These are phyloP conservation scores for Melanargia galathea DNA, from an alignment of 2,888 invertebrate genomes.

Conservation along the genomic window DNA sequence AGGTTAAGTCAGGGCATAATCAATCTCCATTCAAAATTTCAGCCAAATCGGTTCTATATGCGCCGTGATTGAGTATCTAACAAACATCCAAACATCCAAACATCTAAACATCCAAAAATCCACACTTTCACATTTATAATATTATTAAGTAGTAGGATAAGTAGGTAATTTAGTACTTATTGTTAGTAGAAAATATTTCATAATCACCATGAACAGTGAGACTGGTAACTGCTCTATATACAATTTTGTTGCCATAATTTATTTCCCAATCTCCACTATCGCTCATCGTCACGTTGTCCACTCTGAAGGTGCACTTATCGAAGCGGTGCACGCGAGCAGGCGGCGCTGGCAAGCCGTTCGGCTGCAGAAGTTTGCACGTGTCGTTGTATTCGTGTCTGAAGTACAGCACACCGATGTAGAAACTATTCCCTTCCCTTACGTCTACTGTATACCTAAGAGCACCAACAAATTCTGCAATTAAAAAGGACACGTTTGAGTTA, in stretches of 20 bases:
- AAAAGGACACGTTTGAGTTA: too few species aligned
- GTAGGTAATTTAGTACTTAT: too few species aligned
- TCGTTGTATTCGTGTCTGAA: constrained; percentile 45
- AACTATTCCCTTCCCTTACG: constrained; percentile 55
- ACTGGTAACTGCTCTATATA: constrained; percentile 51
- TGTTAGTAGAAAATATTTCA: neutral
- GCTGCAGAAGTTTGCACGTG: constrained; percentile 57
- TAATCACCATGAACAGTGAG: constrained; percentile 58
- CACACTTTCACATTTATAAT: too few species aligned
- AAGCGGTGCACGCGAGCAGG: constrained; percentile 40
- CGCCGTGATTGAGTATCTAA: too few species aligned
- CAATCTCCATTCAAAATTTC: too few species aligned
- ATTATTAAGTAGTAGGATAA: too few species aligned
- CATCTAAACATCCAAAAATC: too few species aligned
- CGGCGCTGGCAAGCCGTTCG: constrained; percentile 45
- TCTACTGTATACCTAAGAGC: constrained; percentile 49
- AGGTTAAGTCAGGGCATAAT: too few species aligned
- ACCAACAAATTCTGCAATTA: constrained; percentile 55
- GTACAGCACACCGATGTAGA: constrained; percentile 55
- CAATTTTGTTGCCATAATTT: constrained; percentile 53
- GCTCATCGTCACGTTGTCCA: constrained; percentile 44
- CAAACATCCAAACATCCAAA: too few species aligned
- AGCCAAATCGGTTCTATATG: too few species aligned
- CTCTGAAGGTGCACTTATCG: constrained; percentile 55
- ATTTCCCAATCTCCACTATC: constrained; percentile 62